Conservation (phyloP, 2,797 vertebrate species). For the Centropyge bicolor region DNA sequence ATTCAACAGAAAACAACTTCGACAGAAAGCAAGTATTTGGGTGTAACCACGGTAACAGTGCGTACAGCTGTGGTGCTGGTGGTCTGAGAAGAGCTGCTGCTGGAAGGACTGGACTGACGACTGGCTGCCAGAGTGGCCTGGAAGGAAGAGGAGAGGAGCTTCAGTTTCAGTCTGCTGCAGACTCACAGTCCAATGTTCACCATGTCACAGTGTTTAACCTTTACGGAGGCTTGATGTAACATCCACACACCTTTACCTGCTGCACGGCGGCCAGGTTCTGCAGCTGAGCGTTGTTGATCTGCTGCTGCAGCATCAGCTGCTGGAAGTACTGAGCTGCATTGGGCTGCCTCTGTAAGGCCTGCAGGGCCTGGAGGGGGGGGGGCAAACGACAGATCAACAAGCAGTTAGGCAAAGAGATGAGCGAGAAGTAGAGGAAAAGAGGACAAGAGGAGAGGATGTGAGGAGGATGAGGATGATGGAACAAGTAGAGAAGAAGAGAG, state of each 20-base stretch:
- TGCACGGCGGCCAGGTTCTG: slow-evolving; percentile 96
- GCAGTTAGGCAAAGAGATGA: not conserved
- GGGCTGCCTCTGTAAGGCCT: slow-evolving; percentile 95
- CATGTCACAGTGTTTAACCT: not conserved
- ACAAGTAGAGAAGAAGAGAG: not conserved
- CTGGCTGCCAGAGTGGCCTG: slow-evolving; percentile 96
- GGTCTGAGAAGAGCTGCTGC: slow-evolving; percentile 90
- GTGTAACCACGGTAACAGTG: not conserved
- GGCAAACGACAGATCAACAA: not conserved
- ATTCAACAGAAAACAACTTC: no score
- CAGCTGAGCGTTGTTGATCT: slow-evolving; percentile 95
- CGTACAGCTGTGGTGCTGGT: slow-evolving; percentile 85
- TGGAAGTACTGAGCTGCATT: slow-evolving; percentile 98
- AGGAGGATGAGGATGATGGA: not conserved
- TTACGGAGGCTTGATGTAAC: fast-evolving
- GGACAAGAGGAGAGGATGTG: not conserved
- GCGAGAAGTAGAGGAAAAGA: no score
- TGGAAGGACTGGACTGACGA: slow-evolving; percentile 94
- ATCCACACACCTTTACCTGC: slow-evolving; percentile 86
- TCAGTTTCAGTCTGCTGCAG: slow-evolving; percentile 4
- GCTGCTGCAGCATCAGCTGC: slow-evolving; percentile 98
- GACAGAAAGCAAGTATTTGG: not conserved
- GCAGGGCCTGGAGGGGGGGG: slow-evolving; percentile 87
- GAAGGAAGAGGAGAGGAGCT: slow-evolving; percentile 3
- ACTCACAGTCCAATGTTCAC: slow-evolving; percentile 1